A percentile compares a stretch with the other conserved stretches of the same genome.
Evolutionary conservation across 2,888 invertebrate genomes (phyloP).

Genomic region (Spicauda simplicius): DNA sequence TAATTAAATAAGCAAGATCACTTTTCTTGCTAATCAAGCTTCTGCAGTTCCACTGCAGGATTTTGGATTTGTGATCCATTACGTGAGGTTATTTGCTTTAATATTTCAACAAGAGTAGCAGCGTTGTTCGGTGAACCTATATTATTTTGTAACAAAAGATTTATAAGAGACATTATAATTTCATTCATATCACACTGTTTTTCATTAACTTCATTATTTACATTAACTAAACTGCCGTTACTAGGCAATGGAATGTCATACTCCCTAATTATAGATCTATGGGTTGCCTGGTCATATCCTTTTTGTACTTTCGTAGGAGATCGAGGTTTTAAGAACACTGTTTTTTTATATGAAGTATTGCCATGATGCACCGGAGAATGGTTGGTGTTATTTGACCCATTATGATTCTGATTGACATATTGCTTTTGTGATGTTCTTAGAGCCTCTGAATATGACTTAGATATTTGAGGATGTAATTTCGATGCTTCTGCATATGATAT

Average conservation of each 20-base stretch:
- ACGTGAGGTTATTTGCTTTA: not conserved
- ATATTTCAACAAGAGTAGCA: not conserved
- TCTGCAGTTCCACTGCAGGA: slow-evolving; percentile 23
- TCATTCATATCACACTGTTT: not conserved
- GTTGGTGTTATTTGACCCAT: not conserved
- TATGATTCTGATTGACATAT: not conserved
- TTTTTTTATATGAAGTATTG: not conserved
- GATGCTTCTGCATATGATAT: not conserved
- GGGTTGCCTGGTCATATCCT: not conserved
- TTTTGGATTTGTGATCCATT: not conserved
- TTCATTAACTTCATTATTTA: not conserved
- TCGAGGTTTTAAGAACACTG: not conserved
- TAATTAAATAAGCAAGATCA: slow-evolving; percentile 15
- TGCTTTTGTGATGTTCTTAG: not conserved
- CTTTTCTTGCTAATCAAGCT: slow-evolving; percentile 10
- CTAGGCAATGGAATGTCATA: not conserved
- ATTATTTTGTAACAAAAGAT: not conserved
- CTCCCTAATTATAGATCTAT: not conserved
- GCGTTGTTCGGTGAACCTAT: not conserved
- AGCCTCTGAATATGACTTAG: not conserved
- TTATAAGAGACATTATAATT: not conserved
- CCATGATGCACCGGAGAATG: not conserved
- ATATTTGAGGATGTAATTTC: not conserved
- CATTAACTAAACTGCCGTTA: not conserved
- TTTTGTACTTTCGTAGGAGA: not conserved